Percentiles rank a stretch among this genome's conserved stretches.
These are phyloP conservation scores for Etheostoma cragini DNA, from an alignment of 2,113 vertebrate species.

Conservation along the genomic window DNA sequence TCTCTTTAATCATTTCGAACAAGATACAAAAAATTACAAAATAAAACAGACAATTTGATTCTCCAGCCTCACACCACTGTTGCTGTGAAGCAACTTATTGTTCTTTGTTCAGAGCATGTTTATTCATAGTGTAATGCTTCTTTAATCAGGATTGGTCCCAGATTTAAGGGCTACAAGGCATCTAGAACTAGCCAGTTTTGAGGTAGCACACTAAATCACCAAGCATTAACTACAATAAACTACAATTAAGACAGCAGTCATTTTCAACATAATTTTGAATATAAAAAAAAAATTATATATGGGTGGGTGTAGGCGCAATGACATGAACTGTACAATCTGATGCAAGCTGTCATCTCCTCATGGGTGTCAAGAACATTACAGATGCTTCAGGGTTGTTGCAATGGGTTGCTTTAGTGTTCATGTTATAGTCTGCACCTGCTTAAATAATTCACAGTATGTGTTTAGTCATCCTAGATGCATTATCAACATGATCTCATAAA, in stretches of 20 bases:
- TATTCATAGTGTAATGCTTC: slow-evolving; percentile 15
- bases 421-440: slow-evolving; percentile 18
- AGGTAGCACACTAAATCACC: slow-evolving; percentile 42
- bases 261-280: slow-evolving; percentile 16
- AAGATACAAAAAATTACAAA: slow-evolving; percentile 32
- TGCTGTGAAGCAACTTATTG: not conserved
- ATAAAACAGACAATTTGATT: slow-evolving; percentile 13
- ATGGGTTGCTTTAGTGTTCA: not conserved
- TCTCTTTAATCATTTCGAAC: slow-evolving; percentile 41
- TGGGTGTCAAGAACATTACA: not conserved
- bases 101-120: not conserved
- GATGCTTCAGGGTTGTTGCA: not conserved
- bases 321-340: slow-evolving; percentile 1
- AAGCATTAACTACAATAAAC: slow-evolving; percentile 7
- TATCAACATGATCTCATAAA: slow-evolving; percentile 18
- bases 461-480: slow-evolving; percentile 12
- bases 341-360: not conserved
- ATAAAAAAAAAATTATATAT: slow-evolving; percentile 4
- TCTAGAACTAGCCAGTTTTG: not conserved
- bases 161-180: slow-evolving; percentile 29
- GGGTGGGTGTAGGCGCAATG: not conserved
- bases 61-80: not conserved
- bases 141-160: slow-evolving; percentile 41
- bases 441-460: slow-evolving; percentile 34
- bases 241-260: slow-evolving; percentile 5